Evolutionary conservation across 2,113 vertebrate genomes (phyloP), one percentile per base, ranked within the genome.

Genomic region (Xyrauchen texanus): DNA sequence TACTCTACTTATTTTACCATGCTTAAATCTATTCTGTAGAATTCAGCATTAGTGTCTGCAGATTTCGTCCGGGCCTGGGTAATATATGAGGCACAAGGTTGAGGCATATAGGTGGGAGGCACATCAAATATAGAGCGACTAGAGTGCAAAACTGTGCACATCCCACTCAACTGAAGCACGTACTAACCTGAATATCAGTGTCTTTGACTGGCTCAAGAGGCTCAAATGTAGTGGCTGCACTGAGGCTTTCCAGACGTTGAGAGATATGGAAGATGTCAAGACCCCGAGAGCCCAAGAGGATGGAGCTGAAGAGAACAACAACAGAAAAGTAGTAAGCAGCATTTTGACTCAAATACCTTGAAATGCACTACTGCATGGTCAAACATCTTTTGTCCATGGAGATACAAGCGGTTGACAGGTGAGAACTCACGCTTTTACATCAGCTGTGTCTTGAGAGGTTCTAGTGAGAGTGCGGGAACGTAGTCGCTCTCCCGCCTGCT

Each of bases 121-220:
- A 11, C 11, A 58, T n/a, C 7, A n/a, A 58, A 15, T 3, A 4
- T 15, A 58, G 6, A 7, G 6, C 2, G 7, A 58, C 55, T 2
- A 7, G 7, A 15, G 11, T 58, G 11, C 21, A 34, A 34, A 1
- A 34, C 21, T 34, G 21, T 34, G 3, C 55, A 58, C 7, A 12
- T 13, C 64, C 45, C 5, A 46, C 3, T 8, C 52, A n/a, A 3
- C 13, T 45, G 9, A 4, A 34, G 21, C 10, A 45, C 51, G 47
- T 9, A 58, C 76, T 57, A 92, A 98, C 98, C 96, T 99, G 97
- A 88, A 99, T 98, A 85, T 99, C 98, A 0, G 97, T 98, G 87
- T 99, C 97, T 90, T 98, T 98, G 73, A 99, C 97, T 0, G 98
- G 98, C 82, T 99, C 98, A 53, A 99, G 92, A 61, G 98, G 97